Evolutionary conservation across 1,140 invertebrate species (phyloP), one percentile per base, ranked within the genome.

Genomic region (Platyura marginata): DNA sequence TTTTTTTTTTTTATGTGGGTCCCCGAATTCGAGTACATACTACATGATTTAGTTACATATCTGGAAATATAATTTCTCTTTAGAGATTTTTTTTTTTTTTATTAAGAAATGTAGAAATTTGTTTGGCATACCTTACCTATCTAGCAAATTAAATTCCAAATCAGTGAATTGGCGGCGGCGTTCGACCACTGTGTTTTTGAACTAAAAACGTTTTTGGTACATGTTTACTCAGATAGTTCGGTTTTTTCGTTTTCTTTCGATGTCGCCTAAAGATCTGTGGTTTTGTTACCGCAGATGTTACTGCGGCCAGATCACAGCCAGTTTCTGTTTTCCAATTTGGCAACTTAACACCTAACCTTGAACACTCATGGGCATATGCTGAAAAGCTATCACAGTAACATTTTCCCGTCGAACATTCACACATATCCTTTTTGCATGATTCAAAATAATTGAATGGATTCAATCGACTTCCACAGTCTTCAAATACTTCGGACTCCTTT

Each of bases 371-470:
- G 3, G 81, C 80, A 57, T 93, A 94, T 0, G 89, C 88, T 42
- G 78, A 77, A 47, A 92, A 77, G 38, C 84, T 81, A 51, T 91
- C 86, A 59, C 90, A 94, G 56, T 89, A 84, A 54, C 89, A 93
- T 44, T 73, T 67, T 2, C 71, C 69, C n/a, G 69, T 68, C 2
- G 79, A 75, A 65, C 90, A 94, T 54, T 90, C 84, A 58, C 88
- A 91, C 65, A 91, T 88, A 59, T 94, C 90, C 54, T 83, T 68
- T 44, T 81, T 70, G 61, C 90, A 95, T 0, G 88, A 81, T 62
- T 78, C 80, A 52, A 79, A 81, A 56, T 86, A 91, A 56, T 83
- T 79, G 37, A 70, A 67, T 23, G 75, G 74, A 56, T 81, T 83
- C 36, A 90, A 70, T 50, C 75, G 76, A 46, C 70, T 73, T 47